These are phyloP conservation scores for Pherbina coryleti DNA, from an alignment of 2,888 invertebrate genomes.

Conservation along the genomic window DNA sequence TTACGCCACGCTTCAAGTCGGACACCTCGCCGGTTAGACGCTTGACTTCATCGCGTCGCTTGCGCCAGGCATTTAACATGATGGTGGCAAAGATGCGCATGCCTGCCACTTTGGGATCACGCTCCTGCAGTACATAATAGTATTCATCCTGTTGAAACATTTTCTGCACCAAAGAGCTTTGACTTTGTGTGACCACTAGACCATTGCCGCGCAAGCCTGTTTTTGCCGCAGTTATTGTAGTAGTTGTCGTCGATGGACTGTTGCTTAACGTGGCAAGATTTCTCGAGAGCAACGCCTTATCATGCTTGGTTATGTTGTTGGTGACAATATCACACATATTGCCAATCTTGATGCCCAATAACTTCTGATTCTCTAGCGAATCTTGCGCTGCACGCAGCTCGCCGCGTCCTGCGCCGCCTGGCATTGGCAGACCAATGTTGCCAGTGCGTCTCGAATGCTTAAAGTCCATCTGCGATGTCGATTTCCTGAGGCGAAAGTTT, in stretches of 20 bases:
- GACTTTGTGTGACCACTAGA: constrained; percentile 27
- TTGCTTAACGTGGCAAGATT: background rate
- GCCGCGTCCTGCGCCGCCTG: background rate
- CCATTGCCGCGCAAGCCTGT: background rate
- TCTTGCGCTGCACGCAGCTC: background rate
- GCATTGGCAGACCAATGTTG: constrained; percentile 43
- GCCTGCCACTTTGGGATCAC: constrained; percentile 59
- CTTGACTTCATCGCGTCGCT: constrained; percentile 64
- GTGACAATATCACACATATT: background rate
- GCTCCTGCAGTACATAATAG: constrained; percentile 45
- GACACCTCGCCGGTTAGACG: constrained; percentile 59
- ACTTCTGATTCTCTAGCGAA: background rate
- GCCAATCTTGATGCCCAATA: background rate
- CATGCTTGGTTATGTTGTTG: background rate
- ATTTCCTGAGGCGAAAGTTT: constrained; percentile 58
- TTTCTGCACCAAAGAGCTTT: constrained; percentile 44
- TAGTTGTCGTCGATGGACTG: background rate
- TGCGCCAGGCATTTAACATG: constrained; percentile 66
- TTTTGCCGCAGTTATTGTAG: background rate
- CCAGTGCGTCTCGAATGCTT: constrained; percentile 56
- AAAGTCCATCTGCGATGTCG: constrained; percentile 65
- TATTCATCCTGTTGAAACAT: constrained; percentile 44
- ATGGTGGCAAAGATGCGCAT: constrained; percentile 65
- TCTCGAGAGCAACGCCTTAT: background rate
- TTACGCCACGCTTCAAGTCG: constrained; percentile 60